Conservation (phyloP, 2,888 invertebrate genomes). For the Oscheius sp. region DNA sequence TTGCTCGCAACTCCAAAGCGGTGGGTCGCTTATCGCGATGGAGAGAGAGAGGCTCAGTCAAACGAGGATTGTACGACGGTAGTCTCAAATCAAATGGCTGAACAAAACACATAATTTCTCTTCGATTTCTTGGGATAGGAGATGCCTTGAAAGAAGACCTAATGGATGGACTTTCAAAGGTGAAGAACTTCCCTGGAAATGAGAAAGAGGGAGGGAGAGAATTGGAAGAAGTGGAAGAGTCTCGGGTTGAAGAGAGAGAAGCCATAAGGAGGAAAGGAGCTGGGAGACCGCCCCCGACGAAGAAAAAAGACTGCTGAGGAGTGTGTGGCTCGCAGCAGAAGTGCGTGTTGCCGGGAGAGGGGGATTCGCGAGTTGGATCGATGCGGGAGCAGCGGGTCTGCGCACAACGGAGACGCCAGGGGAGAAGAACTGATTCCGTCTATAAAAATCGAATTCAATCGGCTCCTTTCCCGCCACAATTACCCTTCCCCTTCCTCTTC, state of each 20-base stretch:
- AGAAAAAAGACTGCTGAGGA: slow-evolving; percentile 24
- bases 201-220: neutral
- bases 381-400: neutral
- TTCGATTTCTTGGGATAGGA: no score
- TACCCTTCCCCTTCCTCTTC: no score
- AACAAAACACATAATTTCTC: no score
- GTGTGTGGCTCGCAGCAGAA: slow-evolving; percentile 3
- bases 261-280: neutral
- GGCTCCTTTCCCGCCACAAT: no score
- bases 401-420: no score
- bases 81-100: no score
- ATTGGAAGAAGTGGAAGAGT: neutral
- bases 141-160: no score
- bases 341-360: slow-evolving; percentile 25
- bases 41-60: neutral
- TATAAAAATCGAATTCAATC: no score
- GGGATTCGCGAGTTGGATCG: slow-evolving; percentile 13
- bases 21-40: neutral
- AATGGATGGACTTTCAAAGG: no score
- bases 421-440: no score
- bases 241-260: neutral
- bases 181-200: neutral
- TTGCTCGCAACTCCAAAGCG: slow-evolving; percentile 14
- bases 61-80: no score
- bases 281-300: neutral